phyloP scores from a whole-genome alignment of 2,113 vertebrate genomes.

The Cnemophilus loriae region DNA sequence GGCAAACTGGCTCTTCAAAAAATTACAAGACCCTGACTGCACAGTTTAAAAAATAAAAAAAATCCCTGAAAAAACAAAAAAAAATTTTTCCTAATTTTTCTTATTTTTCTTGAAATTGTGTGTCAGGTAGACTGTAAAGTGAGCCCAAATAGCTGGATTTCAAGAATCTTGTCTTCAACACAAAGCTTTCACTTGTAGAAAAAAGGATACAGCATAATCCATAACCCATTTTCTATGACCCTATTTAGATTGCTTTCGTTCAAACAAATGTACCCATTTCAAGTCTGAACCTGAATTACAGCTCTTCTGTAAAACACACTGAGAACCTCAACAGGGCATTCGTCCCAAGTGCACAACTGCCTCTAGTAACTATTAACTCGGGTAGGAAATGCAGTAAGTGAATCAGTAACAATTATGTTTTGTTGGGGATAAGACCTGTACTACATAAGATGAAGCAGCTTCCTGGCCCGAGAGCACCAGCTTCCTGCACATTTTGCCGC shows the following conservation, averaged over 20 bases:
- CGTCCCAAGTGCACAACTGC: background rate
- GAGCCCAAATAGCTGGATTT: background rate
- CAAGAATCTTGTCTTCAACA: background rate
- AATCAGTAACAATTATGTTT: background rate
- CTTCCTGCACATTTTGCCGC: background rate
- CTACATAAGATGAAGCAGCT: background rate
- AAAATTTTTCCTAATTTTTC: background rate
- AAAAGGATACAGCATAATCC: background rate
- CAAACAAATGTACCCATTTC: background rate
- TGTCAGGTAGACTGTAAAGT: background rate
- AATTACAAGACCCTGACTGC: background rate
- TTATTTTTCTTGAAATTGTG: background rate
- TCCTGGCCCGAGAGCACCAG: background rate
- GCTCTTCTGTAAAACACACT: background rate
- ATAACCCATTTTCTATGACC: background rate
- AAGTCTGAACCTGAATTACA: background rate
- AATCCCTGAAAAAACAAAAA: background rate
- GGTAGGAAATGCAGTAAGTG: background rate
- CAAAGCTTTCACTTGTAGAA: background rate
- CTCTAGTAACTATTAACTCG: background rate
- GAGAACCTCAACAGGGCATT: background rate
- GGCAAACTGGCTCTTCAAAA: background rate
- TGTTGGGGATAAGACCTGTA: background rate
- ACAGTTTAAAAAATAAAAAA: background rate
- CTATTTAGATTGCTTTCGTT: background rate